A percentile compares a stretch with the other conserved stretches of the same genome.
Conservation (phyloP, 2,113 vertebrate genomes). For the Pelmatolapia mariae region DNA sequence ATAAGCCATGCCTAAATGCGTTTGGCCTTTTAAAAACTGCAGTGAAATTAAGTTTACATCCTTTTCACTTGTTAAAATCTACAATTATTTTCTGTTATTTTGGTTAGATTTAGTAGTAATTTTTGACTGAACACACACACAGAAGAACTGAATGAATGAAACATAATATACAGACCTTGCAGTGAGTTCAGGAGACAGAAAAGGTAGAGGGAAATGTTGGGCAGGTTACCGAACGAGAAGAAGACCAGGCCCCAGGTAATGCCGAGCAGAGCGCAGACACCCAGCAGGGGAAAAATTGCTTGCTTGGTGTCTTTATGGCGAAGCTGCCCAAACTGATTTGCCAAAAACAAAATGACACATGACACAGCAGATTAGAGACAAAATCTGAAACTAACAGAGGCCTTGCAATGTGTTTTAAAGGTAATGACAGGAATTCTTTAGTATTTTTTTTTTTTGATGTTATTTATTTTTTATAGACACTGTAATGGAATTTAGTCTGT, state of each 20-base stretch:
- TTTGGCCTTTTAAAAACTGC: background rate
- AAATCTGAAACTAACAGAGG: background rate
- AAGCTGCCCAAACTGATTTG: background rate
- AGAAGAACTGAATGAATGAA: background rate
- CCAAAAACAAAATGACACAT: background rate
- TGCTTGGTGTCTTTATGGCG: background rate
- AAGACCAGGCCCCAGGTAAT: constrained; percentile 49
- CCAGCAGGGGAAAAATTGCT: constrained; percentile 21
- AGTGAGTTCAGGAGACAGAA: constrained; percentile 57
- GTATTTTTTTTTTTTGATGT: rapidly evolving
- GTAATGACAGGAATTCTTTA: background rate
- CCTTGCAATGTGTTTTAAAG: background rate
- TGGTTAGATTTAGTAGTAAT: background rate
- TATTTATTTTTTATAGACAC: background rate
- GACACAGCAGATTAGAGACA: background rate
- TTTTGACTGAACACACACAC: background rate
- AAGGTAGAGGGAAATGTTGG: constrained; percentile 17
- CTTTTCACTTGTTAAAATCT: background rate
- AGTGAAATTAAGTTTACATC: background rate
- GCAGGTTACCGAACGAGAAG: constrained; percentile 29
- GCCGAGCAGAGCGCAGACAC: constrained; percentile 48
- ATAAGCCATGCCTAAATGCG: background rate
- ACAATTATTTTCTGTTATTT: background rate
- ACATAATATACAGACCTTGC: constrained; percentile 25
- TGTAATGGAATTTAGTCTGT: background rate